phyloP scores from a whole-genome alignment of 1,140 invertebrate species.

The Conus ventricosus region DNA sequence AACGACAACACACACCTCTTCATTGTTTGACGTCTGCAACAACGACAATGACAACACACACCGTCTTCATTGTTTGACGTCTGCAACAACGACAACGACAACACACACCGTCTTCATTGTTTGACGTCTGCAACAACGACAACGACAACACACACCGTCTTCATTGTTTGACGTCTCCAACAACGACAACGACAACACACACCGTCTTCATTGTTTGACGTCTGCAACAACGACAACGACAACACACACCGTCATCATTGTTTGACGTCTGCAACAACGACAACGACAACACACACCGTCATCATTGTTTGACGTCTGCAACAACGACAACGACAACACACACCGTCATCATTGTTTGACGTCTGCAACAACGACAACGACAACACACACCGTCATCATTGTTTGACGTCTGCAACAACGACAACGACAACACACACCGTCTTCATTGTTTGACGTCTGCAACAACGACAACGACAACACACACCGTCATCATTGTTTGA shows the following conservation, averaged over 20 bases:
- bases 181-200: too few species aligned
- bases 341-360: too few species aligned
- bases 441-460: background rate
- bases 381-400: too few species aligned
- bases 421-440: background rate
- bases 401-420: constrained; percentile 34
- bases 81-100: background rate
- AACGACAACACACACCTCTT: too few species aligned
- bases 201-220: too few species aligned
- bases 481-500: background rate
- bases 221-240: constrained; percentile 14
- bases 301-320: background rate
- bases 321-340: too few species aligned
- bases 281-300: background rate
- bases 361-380: too few species aligned
- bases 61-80: background rate
- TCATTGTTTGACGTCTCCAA: too few species aligned
- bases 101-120: background rate
- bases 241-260: background rate
- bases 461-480: background rate
- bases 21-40: constrained; percentile 31
- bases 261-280: background rate
- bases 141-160: too few species aligned
- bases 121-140: too few species aligned
- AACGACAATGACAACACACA: background rate